phyloP scores from a whole-genome alignment of 2,888 invertebrate genomes.

The Cerastis leucographa region DNA sequence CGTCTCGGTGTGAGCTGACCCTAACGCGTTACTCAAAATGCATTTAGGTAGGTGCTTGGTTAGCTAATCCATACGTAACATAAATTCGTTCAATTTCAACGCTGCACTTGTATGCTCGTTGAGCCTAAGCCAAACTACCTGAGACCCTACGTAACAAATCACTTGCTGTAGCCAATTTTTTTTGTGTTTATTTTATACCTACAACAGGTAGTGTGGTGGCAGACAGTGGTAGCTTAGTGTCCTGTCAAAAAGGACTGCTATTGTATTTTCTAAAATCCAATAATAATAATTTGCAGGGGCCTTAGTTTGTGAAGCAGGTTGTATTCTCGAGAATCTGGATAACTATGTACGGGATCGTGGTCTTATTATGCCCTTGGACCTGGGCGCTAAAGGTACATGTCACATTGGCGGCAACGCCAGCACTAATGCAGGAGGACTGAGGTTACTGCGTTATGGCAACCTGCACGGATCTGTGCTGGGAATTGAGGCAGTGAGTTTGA shows the following conservation, averaged over 20 bases:
- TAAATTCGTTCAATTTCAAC: background rate
- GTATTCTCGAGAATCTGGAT: conserved; percentile 96
- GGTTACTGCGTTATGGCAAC: conserved; percentile 98
- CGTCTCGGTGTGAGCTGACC: no score
- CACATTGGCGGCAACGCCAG: conserved; percentile 99
- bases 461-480: conserved; percentile 97
- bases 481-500: conserved; percentile 95
- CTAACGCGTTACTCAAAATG: conserved; percentile 1
- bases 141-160: conserved; percentile 13
- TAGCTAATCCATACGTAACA: conserved; percentile 20
- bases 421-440: conserved; percentile 98
- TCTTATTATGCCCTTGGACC: conserved; percentile 98
- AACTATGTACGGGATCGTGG: conserved; percentile 92
- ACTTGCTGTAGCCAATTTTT: conserved; percentile 4
- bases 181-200: background rate
- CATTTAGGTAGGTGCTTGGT: background rate
- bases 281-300: conserved; percentile 90
- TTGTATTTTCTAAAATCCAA: conserved; percentile 5
- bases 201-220: no score
- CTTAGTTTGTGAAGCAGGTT: conserved; percentile 97
- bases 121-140: background rate
- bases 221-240: background rate
- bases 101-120: conserved; percentile 18
- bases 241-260: background rate
- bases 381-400: conserved; percentile 99